Percentiles rank a stretch among this genome's conserved stretches.
Evolutionary conservation across 2,113 vertebrate species (phyloP).

Genomic region (Apus apus): DNA sequence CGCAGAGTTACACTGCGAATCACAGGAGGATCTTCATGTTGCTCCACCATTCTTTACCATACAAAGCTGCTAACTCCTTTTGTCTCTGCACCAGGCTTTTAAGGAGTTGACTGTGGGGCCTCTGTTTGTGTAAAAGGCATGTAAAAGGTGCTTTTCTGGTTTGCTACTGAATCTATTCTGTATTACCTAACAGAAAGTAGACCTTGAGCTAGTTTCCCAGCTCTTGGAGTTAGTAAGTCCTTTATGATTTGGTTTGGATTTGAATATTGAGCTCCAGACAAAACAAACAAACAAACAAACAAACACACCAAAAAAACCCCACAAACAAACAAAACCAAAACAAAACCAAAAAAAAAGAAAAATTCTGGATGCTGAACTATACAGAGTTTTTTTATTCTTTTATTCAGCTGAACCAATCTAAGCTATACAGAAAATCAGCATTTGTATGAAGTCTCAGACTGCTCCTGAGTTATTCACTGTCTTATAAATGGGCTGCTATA

Average conservation of each 20-base stretch:
- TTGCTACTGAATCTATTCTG: not conserved
- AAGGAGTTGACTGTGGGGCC: not conserved
- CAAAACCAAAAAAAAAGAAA: not conserved
- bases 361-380: not conserved
- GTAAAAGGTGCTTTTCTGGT: not conserved
- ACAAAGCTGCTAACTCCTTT: constrained; percentile 25
- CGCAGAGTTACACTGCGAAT: constrained; percentile 10
- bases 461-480: not conserved
- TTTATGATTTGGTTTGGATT: not conserved
- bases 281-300: too few species aligned
- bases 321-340: not conserved
- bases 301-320: too few species aligned
- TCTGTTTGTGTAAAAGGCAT: not conserved
- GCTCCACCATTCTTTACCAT: constrained; percentile 1
- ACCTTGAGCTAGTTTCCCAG: constrained; percentile 16
- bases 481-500: not conserved
- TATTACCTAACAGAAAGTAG: not conserved
- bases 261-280: not conserved
- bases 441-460: not conserved
- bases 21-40: constrained; percentile 21
- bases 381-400: not conserved
- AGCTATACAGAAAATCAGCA: not conserved
- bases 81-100: not conserved
- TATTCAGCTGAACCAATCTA: not conserved
- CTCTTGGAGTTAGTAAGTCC: not conserved